Evolutionary conservation across 2,797 vertebrate species (phyloP), one percentile per base, ranked within the genome.

Genomic region (Myripristis jacobus): DNA sequence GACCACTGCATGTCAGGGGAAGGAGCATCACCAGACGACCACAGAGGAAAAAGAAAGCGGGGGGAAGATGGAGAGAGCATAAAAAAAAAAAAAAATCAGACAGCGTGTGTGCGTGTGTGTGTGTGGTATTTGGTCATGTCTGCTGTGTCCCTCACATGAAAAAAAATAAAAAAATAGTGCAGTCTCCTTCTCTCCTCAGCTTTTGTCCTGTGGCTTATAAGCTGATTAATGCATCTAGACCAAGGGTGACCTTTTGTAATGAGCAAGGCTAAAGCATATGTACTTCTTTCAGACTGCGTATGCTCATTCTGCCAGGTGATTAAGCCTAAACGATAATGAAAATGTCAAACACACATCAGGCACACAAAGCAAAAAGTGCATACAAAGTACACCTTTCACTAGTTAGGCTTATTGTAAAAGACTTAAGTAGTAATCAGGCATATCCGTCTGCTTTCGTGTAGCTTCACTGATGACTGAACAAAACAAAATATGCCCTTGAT

Each of bases 401-500:
- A 31, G 70, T 85, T 70, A 73, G 83, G 84, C 83, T 80, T 80
- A 77, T 70, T 75, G 81, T 73, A 80, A 85, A 85, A 90, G 87
- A 88, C 21, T 48, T 3, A 3, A 47, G 81, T 64, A 84, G 85
- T 83, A 83, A 84, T 82, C 79, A 75, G 75, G 76, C 60, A 83
- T 74, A 89, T 88, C 83, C 78, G 53, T 87, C 69, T 70, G 77
- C 76, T 78, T 84, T 88, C 86, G 83, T 87, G 67, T 22, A 68
- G 75, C 80, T 55, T 70, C 27, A 18, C 56, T 88, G 82, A 87
- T 77, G 68, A 84, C 84, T 0, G 69, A 88, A 87, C 86, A 88
- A 88, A 91, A 91, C 89, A 84, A 90, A 90, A 89, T 86, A 91
- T 88, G 88, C 83, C 64, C 75, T 75, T 51, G 48, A 67, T 92